Base-by-base conservation (phyloP, 1,140 invertebrate species). In the Panulirus ornatus region DNA sequence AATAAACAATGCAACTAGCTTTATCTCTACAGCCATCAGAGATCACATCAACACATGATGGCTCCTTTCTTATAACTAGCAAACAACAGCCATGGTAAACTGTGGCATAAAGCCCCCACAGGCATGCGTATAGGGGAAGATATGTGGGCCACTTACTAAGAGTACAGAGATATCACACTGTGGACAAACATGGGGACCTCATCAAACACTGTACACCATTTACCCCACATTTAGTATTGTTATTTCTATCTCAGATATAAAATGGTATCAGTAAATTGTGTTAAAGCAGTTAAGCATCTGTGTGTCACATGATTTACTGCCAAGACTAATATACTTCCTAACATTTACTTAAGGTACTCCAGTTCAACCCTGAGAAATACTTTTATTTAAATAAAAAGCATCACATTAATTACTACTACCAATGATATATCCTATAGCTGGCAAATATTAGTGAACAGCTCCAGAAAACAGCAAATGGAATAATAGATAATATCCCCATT, bases 151-250 rank as follows among this genome's bases (percentile, higher is more conserved):
- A 88, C 87, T 88, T 88, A 88, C 87, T 83, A 88, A 82, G 44
- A 88, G 87, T 47, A 82, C 76, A 82, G 78, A 88, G 76, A 88
- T 70, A 88, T 88, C 87, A 88, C 58, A 88, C 87, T 88, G 87
- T 88, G 76, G 87, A 81, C 66, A 47, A 73, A 73, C 71, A 75
- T 73, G 40, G 70, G 70, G 19, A 84, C 63, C 63, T 71, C 66
- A 84, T 75, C 83, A 84, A 84, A 75, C 71, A 70, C 83, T 71
- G 63, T 84, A 84, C 66, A 71, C 30, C 30, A 42, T 66, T 22
- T 44, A 38, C n/a, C 40, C 71, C 34, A 75, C 40, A 75, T 36
- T 27, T 75, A 75, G 40, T 66, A 66, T 66, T 27, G n/a, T 66
- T 3, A 66, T 66, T 27, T 66, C 30, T 22, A 66, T 66, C 30